Percentiles rank a stretch among this genome's conserved stretches.
Conservation (phyloP, 1,140 invertebrate species). For the Meloidogyne exigua region DNA sequence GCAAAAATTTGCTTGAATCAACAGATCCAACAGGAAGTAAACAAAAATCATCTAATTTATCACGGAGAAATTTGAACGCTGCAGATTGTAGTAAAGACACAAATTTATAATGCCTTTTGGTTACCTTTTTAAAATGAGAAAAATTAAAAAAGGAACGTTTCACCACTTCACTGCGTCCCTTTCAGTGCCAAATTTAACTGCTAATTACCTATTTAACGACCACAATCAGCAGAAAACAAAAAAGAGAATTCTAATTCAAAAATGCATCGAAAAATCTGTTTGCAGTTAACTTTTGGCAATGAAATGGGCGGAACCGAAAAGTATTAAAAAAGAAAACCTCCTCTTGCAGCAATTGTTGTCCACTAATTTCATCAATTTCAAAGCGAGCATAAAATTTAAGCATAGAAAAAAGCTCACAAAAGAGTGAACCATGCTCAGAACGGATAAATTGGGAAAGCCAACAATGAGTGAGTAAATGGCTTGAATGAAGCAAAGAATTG, state of each 20-base stretch:
- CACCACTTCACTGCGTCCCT: no score
- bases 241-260: no score
- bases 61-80: constrained; percentile 81
- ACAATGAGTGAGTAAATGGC: constrained; percentile 86
- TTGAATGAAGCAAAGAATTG: constrained; percentile 90
- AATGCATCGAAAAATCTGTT: no score
- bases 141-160: constrained; percentile 10
- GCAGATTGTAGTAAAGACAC: constrained; percentile 74
- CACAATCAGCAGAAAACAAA: no score
- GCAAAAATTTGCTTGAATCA: constrained; percentile 79
- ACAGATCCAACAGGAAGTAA: constrained; percentile 89
- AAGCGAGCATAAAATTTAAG: constrained; percentile 93
- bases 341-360: constrained; percentile 85
- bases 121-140: constrained; percentile 73
- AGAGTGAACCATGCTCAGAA: constrained; percentile 81
- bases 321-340: constrained; percentile 47
- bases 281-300: no score
- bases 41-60: constrained; percentile 74
- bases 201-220: no score
- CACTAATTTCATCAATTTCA: constrained; percentile 94
- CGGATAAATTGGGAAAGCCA: constrained; percentile 70
- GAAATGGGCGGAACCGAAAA: no score
- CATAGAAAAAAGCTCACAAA: constrained; percentile 81
- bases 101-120: constrained; percentile 73
- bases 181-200: no score